Evolutionary conservation across 1,140 invertebrate species (phyloP), one percentile per base, ranked within the genome.

Genomic region (Branchinecta lynchi): DNA sequence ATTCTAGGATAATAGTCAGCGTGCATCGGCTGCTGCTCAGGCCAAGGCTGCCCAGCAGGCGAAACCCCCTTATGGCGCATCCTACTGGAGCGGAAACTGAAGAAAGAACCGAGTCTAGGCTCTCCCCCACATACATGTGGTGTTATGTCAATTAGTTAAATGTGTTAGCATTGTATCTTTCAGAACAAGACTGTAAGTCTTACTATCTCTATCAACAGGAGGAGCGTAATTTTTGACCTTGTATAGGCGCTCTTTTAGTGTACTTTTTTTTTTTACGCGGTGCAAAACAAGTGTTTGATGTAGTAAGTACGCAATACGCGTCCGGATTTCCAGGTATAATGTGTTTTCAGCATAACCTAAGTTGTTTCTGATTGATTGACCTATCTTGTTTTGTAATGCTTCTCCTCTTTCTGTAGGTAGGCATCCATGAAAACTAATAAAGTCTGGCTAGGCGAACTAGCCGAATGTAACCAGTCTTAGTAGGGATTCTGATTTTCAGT

Each of bases 351-450:
- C 12, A 15, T 60, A 60, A 15, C 17, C 51, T 60, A 20, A 60
- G 12, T 60, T 60, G 51, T 60, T 20, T 60, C 51, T 60, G 51
- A 60, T 60, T 60, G 12, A 60, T 60, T 60, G 51, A 60, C 51
- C 51, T 60, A 20, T 60, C 51, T 60, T 60, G 51, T 60, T 60
- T 60, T 60, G 51, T 60, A 60, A 60, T 60, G 51, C 51, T 60
- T 60, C 6, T 60, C 51, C 51, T 60, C 51, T 60, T 60, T 20
- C 17, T 60, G 51, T 60, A 60, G 51, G 12, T 60, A 60, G 17
- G 51, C 12, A 15, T 60, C 12, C 51, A 60, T 60, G 12, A 32
- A 32, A 32, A 32, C 32, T 32, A 32, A 32, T 32, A 32, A 32
- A 32, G 32, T 32, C 32, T 32, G 32, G 32, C 32, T 32, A 32